Base-by-base conservation (phyloP, 2,113 vertebrate genomes). In the Triplophysa dalaica region DNA sequence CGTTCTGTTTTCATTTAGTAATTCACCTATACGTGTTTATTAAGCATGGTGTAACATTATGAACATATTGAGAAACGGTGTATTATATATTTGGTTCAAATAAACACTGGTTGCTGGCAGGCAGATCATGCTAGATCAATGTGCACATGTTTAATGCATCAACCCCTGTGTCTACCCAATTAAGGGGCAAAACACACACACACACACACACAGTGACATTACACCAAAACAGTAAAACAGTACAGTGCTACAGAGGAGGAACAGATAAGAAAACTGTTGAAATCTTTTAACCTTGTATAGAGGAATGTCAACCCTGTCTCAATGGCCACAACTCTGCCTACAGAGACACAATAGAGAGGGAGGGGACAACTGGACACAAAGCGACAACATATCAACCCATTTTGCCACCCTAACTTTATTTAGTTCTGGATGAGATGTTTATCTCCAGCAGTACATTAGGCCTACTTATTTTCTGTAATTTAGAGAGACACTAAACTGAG, bases 141-240 rank as follows among this genome's bases (percentile, higher is more conserved):
- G 67, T 38, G 26, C 43, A 64, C 26, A 79, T 65, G 70, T 77
- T 65, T 65, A 65, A 52, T 52, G 45, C 74, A 77, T 75, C 58
- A 75, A 75, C 24, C 24, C 61, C 19, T 33, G 22, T 45, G 21
- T 77, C 26, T 65, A 21, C 19, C 22, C 62, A 77, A 38, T 38
- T 38, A 38, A 11, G 26, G 41, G 60, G 41, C 21, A 75, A 63
- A 12, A 75, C 24, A 45, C 61, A 73, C 22, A 24, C 33, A 43
- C 24, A 24, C 24, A 24, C 24, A 24, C 24, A 73, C 22, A 24
- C 33, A 43, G 14, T 29, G 61, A 19, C 21, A 65, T 64, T 38
- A 65, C 26, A 21, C 19, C n/a, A 43, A 64, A 64, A 16, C 26
- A 24, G 1, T 24, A 24, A 24, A 24, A 24, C 50, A 17, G 58